phyloP scores from a whole-genome alignment of 2,888 invertebrate species.

The Zaprionus bogoriensis region DNA sequence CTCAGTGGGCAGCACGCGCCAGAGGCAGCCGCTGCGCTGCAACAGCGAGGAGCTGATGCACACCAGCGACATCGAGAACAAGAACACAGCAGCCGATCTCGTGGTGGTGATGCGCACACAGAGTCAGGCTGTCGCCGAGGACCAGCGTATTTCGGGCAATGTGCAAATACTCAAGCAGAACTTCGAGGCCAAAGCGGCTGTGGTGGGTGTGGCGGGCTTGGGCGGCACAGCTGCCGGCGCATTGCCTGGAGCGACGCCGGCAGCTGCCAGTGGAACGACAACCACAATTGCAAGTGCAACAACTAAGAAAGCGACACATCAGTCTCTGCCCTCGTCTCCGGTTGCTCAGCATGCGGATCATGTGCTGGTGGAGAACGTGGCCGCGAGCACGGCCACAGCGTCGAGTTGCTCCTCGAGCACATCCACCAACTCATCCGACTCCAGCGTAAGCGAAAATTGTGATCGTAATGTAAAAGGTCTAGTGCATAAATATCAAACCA shows the following conservation, averaged over 20 bases:
- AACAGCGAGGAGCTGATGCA: slow-evolving; percentile 82
- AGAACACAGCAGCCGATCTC: slow-evolving; percentile 56
- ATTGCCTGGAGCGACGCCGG: background rate
- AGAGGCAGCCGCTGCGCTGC: slow-evolving; percentile 79
- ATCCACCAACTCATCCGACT: slow-evolving; percentile 66
- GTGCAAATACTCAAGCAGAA: slow-evolving; percentile 94
- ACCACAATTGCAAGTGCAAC: background rate
- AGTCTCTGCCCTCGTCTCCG: slow-evolving; percentile 86
- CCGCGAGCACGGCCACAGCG: slow-evolving; percentile 16
- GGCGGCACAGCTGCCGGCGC: slow-evolving; percentile 7
- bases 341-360: slow-evolving; percentile 84
- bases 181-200: slow-evolving; percentile 89
- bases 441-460: slow-evolving; percentile 83
- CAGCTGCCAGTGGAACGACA: background rate
- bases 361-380: slow-evolving; percentile 69
- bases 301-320: slow-evolving; percentile 82
- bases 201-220: slow-evolving; percentile 36
- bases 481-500: slow-evolving; percentile 89
- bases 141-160: slow-evolving; percentile 86
- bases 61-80: slow-evolving; percentile 80
- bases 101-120: slow-evolving; percentile 68
- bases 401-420: slow-evolving; percentile 47
- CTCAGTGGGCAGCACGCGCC: slow-evolving; percentile 77
- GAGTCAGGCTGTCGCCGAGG: slow-evolving; percentile 64
- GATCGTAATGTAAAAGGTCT: slow-evolving; percentile 89